A percentile compares a stretch with the other conserved stretches of the same genome.
These are phyloP conservation scores for Laspeyria flexula DNA, from an alignment of 2,888 invertebrate genomes.

Conservation along the genomic window DNA sequence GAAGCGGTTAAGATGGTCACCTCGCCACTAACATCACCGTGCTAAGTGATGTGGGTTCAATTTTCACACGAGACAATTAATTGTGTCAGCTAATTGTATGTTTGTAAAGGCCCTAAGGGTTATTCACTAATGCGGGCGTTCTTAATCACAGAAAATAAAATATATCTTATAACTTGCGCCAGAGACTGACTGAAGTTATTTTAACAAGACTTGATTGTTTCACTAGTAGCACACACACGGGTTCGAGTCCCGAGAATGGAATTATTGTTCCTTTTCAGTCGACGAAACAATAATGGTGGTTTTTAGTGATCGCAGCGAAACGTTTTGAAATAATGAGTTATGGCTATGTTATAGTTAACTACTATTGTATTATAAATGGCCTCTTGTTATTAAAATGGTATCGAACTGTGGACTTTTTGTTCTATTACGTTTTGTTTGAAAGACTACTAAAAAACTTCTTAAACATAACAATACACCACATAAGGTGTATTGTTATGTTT, in stretches of 20 bases:
- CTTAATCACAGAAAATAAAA: no score
- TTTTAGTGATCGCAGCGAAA: constrained; percentile 29
- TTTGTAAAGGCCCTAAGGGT: no score
- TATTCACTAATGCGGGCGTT: no score
- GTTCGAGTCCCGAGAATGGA: constrained; percentile 62
- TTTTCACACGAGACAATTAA: no score
- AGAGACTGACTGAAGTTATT: constrained; percentile 49
- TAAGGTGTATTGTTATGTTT: no score
- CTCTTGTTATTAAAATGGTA: constrained; percentile 7
- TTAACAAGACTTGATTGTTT: constrained; percentile 74
- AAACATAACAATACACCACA: no score
- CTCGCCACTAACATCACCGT: no score
- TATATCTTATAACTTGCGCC: constrained; percentile 43
- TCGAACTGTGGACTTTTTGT: background rate
- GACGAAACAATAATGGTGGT: constrained; percentile 51
- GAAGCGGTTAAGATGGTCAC: no score
- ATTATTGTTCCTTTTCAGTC: constrained; percentile 53
- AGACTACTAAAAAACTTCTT: no score
- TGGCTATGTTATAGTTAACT: constrained; percentile 1
- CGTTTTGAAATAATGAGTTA: constrained; percentile 23
- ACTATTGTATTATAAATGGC: constrained; percentile 19
- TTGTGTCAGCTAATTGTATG: no score
- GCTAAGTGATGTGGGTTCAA: no score
- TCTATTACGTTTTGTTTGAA: background rate
- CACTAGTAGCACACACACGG: constrained; percentile 43